Evolutionary conservation across 1,140 invertebrate genomes (phyloP), one percentile per base, ranked within the genome.

Genomic region (Diachasma alloeum): DNA sequence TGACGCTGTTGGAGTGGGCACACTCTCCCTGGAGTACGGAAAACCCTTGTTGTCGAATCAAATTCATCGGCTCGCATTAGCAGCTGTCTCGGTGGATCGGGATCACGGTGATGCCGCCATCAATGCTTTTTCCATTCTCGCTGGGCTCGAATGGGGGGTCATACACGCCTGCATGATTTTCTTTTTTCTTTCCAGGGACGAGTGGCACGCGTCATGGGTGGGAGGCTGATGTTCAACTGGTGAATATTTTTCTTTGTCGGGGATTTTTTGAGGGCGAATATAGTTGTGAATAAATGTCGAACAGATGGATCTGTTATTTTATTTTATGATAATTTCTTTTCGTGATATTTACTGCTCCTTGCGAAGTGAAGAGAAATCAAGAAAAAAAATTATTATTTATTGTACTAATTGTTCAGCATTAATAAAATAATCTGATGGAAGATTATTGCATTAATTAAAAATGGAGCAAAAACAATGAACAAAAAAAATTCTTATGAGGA

Each of bases 31-130:
- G n/a, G 66, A 76, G 56, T 63, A 39, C 44, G 66, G 26, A 68
- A 39, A 74, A 70, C 70, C 78, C 44, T 82, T 72, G 46, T 37
- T 19, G 56, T 76, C 80, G 74, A 83, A 81, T 81, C 80, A 81
- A 82, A 83, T 82, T 80, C 75, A 83, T 81, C 82, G 77, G 72
- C 46, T 56, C 68, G 63, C 75, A 83, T 84, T 83, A 82, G 77
- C 83, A 83, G 81, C 83, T 81, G 82, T 76, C 78, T 66, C 44
- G 68, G 19, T 53, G 36, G 81, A 82, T 83, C 71, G 37, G 78
- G 70, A 75, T 78, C 73, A 66, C 24, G 31, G 13, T 37, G n/a
- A 19, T 68, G 31, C 66, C 36, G 31, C 66, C n/a, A 17, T 15
- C 36, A 39, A 68, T 19, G 66, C 17, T 37, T 37, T 39, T 68